Percentiles rank a stretch among this genome's conserved stretches.
These are phyloP conservation scores for Dendronephthya gigantea DNA, from an alignment of 64 coral and sea anemone species.

Conservation along the genomic window DNA sequence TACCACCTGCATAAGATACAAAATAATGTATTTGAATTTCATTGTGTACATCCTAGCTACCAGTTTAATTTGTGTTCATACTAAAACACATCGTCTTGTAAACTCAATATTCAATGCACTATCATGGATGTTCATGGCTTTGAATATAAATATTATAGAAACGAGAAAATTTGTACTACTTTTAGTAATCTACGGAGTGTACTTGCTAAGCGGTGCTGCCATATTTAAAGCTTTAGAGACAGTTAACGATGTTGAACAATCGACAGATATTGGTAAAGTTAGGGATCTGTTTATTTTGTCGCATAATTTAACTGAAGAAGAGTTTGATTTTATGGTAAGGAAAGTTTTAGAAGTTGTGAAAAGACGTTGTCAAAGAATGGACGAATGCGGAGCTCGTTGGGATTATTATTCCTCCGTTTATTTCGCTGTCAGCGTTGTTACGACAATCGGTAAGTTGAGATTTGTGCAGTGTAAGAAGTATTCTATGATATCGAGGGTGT, in stretches of 20 bases:
- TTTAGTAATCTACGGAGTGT: not conserved
- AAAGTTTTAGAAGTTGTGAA: not conserved
- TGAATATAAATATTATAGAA: not conserved
- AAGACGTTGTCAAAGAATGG: not conserved
- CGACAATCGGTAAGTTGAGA: not conserved
- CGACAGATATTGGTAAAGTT: not conserved
- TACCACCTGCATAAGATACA: no score
- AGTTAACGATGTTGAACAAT: not conserved
- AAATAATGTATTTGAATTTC: no score
- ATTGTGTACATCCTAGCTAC: no score
- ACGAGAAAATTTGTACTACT: not conserved
- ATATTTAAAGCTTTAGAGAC: not conserved
- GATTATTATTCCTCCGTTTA: constrained; percentile 1
- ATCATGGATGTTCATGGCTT: not conserved
- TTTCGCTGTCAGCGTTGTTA: constrained; percentile 9
- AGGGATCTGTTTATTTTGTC: not conserved
- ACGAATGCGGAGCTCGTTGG: not conserved
- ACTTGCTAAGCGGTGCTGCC: not conserved
- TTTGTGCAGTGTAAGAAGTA: no score
- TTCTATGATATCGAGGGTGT: not conserved
- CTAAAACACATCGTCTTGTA: no score
- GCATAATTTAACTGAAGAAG: not conserved
- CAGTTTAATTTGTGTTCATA: no score
- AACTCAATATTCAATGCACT: not conserved
- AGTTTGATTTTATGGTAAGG: not conserved